Evolutionary conservation across 2,113 vertebrate species (phyloP), one percentile per base, ranked within the genome.

Genomic region (Coptodon bakossiorum): DNA sequence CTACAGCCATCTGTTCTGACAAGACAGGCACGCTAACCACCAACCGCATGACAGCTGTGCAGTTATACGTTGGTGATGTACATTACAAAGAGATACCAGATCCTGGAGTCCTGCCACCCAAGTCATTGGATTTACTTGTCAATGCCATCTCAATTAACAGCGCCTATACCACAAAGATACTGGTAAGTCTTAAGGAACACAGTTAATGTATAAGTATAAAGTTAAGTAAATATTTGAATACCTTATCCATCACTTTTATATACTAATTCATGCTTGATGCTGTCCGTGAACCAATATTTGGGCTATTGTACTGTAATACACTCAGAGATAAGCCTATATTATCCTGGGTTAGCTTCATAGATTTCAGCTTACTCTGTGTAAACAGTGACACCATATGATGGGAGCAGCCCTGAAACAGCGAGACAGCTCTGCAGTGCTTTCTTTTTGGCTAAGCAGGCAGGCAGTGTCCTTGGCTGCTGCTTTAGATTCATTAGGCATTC

Each of bases 1-100:
- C 99, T 80, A 99, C 99, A 1, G 98, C 99, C 87, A 99, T 99
- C 97, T 99, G 99, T 95, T 99, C 99, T 0, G 99, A 99, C 96
- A 99, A 99, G 95, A 99, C 99, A 1, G 99, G 99, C 92, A 99
- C 99, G 0, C 95, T 99, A 43, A 99, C 99, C 9, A 99, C 97
- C 92, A 99, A 99, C 92, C 96, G 99, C 56, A 99, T 99, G 99
- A 99, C 99, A 0, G 99, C 97, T 2, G 99, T 99, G 34, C 97
- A 99, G 88, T 96, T 95, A 48, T 99, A 97, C 0, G 6, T 98
- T 1, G 98, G 95, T 1, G 98, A 99, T 8, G 93, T 96, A 84
- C 98, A 98, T 96, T 96, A 99, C 96, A 99, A 98, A 93, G 97
- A 96, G 90, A 96, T 99, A 88, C 99, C 99, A 0, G 98, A 98